Evolutionary conservation across 2,888 invertebrate species (phyloP).

Genomic region (Lithophane leautieri): DNA sequence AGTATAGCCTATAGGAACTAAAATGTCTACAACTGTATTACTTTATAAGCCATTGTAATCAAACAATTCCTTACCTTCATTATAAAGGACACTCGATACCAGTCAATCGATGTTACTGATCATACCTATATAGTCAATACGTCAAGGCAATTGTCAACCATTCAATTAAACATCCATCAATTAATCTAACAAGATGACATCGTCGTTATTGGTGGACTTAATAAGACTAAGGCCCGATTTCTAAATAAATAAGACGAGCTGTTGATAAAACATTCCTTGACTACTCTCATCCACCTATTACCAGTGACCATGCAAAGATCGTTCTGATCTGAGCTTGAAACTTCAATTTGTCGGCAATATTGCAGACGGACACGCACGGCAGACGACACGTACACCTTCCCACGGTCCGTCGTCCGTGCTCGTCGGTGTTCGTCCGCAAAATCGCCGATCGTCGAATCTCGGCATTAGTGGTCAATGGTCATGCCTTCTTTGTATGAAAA

Average conservation of each 20-base stretch:
- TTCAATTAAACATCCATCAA: constrained; percentile 32
- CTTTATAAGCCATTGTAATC: background rate
- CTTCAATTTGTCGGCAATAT: no score
- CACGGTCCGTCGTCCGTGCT: no score
- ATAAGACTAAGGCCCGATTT: background rate
- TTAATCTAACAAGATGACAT: constrained; percentile 5
- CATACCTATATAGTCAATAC: background rate
- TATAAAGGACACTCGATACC: constrained; percentile 1
- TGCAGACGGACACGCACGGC: no score
- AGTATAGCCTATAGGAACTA: background rate
- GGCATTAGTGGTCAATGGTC: background rate
- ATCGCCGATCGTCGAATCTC: no score
- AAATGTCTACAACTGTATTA: background rate
- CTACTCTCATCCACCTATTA: background rate
- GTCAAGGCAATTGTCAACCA: constrained; percentile 21
- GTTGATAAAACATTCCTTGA: background rate
- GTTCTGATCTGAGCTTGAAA: background rate
- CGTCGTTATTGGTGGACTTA: constrained; percentile 26
- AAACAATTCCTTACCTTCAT: constrained; percentile 1
- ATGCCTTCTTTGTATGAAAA: background rate
- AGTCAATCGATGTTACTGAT: background rate
- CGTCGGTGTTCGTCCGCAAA: no score
- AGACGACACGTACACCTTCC: no score
- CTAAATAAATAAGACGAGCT: background rate
- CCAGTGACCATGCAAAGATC: background rate